A percentile compares a stretch with the other conserved stretches of the same genome.
Evolutionary conservation across 37 sponge, comb jelly and placozoan genomes (phyloP).

Genomic region (Amphimedon queenslandica): DNA sequence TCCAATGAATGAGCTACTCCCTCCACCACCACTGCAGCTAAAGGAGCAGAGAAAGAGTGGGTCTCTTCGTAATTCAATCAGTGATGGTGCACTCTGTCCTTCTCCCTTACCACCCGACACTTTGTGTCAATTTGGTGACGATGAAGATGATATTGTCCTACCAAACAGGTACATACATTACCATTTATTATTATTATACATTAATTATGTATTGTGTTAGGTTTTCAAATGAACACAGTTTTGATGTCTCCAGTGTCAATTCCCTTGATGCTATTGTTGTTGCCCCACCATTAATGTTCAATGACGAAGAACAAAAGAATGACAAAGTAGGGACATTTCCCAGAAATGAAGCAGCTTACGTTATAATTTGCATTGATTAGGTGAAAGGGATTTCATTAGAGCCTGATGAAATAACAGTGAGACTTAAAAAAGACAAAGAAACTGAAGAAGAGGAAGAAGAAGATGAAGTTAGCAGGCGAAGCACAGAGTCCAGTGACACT

Average conservation of each 20-base stretch:
- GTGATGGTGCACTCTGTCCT: neutral
- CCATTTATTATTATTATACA: neutral
- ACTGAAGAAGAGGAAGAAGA: no score
- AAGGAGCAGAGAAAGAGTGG: neutral
- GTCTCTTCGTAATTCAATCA: neutral
- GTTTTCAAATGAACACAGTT: no score
- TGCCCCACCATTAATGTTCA: conserved; percentile 40
- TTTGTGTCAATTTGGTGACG: neutral
- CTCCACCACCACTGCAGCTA: neutral
- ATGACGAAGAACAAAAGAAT: neutral
- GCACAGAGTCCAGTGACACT: conserved; percentile 47
- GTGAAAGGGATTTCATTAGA: no score
- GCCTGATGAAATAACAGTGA: no score
- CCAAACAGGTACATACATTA: neutral
- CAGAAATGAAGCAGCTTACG: no score
- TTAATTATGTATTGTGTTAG: no score
- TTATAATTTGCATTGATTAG: no score
- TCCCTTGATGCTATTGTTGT: conserved; percentile 37
- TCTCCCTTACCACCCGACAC: neutral
- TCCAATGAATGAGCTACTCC: neutral
- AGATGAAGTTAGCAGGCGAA: conserved; percentile 17
- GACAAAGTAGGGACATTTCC: no score
- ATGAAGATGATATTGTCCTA: neutral
- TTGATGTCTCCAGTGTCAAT: conserved; percentile 2
- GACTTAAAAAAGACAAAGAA: no score